Base-by-base conservation (phyloP, 2,888 invertebrate genomes). In the Idaea dimidiata region DNA sequence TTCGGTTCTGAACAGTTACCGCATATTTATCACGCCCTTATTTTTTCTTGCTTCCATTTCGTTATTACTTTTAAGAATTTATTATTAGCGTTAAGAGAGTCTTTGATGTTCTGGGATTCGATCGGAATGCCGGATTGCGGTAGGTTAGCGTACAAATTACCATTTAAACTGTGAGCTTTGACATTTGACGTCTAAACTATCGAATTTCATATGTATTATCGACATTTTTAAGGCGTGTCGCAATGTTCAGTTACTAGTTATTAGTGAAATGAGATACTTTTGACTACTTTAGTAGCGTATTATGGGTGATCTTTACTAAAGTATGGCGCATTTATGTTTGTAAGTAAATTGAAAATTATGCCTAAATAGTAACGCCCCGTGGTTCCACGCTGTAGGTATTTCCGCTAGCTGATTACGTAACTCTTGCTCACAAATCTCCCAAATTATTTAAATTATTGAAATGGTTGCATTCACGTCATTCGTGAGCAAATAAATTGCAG, bases 121-220 rank as follows among this genome's bases (percentile, higher is more conserved):
- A 43, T 43, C 43, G 43, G 43, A 43, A 43, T 43, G 43, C 10
- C 43, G 43, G 43, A 43, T 43, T 43, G 43, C 43, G 43, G 43
- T 43, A 43, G 43, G 43, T 43, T 43, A 43, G 43, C 43, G 43
- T 43, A 43, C 43, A 43, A 43, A 43, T 43, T 43, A 43, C 43
- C 43, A 10, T 43, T 43, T 43, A 43, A 43, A 43, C 43, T 43
- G 14, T 43, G 43, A 43, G 43, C 43, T 43, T 43, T 43, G 43
- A 43, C 43, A 43, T 43, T 43, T 43, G 43, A 43, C 43, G 43
- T 43, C 43, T 43, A 43, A 43, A 43, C 43, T 43, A 43, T 43
- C 43, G 43, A 43, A 43, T 43, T 43, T 43, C 43, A 43, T 43
- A 43, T 10, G 43, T 43, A 43, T 43, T 43, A 43, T 43, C 43